A percentile compares a stretch with the other conserved stretches of the same genome.
These are phyloP conservation scores for Diarsia rubi DNA, from an alignment of 2,888 invertebrate species.

Conservation along the genomic window DNA sequence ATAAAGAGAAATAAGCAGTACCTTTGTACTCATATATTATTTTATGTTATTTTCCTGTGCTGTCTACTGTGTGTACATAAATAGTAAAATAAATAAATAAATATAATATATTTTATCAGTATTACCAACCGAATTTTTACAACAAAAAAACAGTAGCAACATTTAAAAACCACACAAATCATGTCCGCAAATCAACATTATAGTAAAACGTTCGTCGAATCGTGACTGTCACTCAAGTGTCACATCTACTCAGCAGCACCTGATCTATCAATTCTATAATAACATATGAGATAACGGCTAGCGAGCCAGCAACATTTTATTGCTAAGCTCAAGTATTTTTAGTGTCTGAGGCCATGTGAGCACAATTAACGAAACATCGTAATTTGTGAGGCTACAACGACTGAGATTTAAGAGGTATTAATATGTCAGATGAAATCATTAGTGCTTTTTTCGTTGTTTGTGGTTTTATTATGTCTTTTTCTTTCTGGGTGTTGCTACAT, in stretches of 20 bases:
- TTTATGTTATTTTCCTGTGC: no score
- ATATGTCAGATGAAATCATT: conserved; percentile 57
- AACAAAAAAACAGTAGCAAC: conserved; percentile 64
- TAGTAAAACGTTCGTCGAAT: conserved; percentile 24
- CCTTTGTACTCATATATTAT: no score
- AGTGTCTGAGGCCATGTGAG: conserved; percentile 46
- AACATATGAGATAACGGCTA: conserved; percentile 73
- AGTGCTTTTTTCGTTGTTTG: conserved; percentile 27
- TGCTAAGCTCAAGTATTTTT: conserved; percentile 64
- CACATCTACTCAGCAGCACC: conserved; percentile 60
- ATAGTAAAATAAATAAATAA: no score
- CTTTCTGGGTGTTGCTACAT: conserved; percentile 21
- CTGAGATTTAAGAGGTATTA: conserved; percentile 55
- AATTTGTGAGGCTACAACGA: conserved; percentile 57
- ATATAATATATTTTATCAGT: no score
- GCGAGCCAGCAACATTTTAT: conserved; percentile 73
- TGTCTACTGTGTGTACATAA: no score
- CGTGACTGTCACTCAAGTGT: conserved; percentile 63
- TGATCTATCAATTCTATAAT: conserved; percentile 69
- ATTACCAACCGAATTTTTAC: conserved; percentile 3
- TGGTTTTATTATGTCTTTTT: conserved; percentile 16
- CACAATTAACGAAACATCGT: conserved; percentile 63
- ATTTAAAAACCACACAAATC: conserved; percentile 42
- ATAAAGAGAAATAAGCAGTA: no score
- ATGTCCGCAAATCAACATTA: conserved; percentile 31